Conservation (phyloP, 30 jellyfish, hydroid and myxozoan species). For the Euphysa ruthae region DNA sequence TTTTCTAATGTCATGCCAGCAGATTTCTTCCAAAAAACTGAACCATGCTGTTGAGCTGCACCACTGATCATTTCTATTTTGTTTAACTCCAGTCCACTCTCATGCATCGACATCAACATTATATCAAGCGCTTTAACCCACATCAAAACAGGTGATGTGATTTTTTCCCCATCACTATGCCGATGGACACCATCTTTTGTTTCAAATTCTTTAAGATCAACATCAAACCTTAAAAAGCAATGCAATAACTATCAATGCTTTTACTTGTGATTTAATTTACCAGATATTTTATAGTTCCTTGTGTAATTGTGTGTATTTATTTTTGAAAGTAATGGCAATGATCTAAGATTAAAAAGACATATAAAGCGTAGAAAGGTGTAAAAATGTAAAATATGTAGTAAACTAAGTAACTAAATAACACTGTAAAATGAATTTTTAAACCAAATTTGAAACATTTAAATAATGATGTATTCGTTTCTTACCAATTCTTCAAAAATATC, state of each 20-base stretch:
- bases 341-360: no score
- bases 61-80: constrained; percentile 54
- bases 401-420: no score
- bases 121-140: constrained; percentile 80
- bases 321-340: no score
- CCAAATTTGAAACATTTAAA: no score
- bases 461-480: no score
- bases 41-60: constrained; percentile 89
- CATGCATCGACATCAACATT: constrained; percentile 24
- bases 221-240: constrained; percentile 34
- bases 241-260: neutral
- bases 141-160: constrained; percentile 74
- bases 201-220: constrained; percentile 52
- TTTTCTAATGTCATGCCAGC: constrained; percentile 14
- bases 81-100: constrained; percentile 14
- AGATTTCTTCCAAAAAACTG: constrained; percentile 67
- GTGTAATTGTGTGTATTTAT: no score
- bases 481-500: no score
- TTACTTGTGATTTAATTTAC: neutral
- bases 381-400: no score
- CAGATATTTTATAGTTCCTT: no score
- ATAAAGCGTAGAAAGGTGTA: no score
- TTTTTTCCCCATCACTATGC: constrained; percentile 28
- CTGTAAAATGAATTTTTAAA: no score
- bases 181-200: constrained; percentile 72